phyloP scores from a whole-genome alignment of 1,140 invertebrate genomes.

The Apis dorsata region DNA sequence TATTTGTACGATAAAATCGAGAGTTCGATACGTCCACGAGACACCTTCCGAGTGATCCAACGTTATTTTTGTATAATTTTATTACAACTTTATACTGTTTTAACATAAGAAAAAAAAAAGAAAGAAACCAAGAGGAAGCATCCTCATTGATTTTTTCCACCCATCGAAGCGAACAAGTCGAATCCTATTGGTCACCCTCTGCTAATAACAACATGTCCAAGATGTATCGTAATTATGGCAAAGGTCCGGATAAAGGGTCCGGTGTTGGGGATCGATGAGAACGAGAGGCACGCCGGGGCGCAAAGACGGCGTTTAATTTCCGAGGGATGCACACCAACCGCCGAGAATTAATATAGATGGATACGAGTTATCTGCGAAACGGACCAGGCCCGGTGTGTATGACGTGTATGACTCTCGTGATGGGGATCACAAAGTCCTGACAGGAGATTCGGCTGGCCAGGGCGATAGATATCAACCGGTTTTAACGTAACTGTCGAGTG shows the following conservation, averaged over 20 bases:
- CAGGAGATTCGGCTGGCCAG: constrained; percentile 71
- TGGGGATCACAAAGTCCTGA: constrained; percentile 73
- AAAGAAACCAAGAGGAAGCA: no score
- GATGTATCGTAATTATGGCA: constrained; percentile 39
- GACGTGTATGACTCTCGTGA: constrained; percentile 77
- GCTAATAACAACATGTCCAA: constrained; percentile 37
- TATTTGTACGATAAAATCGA: no score
- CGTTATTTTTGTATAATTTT: no score
- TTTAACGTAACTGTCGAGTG: constrained; percentile 77
- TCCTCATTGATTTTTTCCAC: no score
- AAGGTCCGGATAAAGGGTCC: constrained; percentile 37
- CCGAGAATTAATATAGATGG: constrained; percentile 75
- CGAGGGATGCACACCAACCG: constrained; percentile 56
- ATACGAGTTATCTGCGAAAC: constrained; percentile 72
- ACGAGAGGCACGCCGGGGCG: constrained; percentile 43
- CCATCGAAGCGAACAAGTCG: not conserved
- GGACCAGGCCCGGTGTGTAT: constrained; percentile 66
- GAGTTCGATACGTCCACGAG: no score
- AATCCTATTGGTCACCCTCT: not conserved
- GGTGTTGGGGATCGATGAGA: constrained; percentile 56
- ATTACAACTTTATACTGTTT: no score
- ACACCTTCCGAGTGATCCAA: no score
- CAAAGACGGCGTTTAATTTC: constrained; percentile 65
- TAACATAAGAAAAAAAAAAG: no score
- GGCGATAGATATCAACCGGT: constrained; percentile 75